Conservation (phyloP, 2,113 vertebrate genomes). For the Edolisoma coerulescens region DNA sequence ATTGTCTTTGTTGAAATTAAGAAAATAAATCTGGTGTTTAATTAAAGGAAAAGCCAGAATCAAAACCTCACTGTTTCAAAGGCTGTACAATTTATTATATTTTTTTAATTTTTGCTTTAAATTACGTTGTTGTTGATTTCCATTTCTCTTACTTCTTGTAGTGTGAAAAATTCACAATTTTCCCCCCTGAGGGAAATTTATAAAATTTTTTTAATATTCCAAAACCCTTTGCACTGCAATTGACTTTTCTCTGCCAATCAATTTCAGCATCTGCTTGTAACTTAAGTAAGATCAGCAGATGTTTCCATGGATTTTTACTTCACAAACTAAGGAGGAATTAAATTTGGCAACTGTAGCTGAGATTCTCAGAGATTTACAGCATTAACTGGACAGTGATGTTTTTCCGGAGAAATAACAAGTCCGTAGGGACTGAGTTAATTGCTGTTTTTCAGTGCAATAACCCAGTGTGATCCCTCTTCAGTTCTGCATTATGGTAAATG, state of each 20-base stretch:
- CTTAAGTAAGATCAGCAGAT: conserved; percentile 1
- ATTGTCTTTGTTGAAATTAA: background rate
- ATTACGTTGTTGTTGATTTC: background rate
- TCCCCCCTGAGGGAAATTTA: background rate
- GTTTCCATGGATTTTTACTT: background rate
- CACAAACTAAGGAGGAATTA: background rate
- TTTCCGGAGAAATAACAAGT: conserved; percentile 6
- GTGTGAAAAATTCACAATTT: background rate
- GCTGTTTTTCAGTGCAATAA: background rate
- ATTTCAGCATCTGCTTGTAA: background rate
- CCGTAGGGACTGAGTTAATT: conserved; percentile 4
- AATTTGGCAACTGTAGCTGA: background rate
- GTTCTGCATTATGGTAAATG: background rate
- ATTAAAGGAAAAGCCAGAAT: background rate
- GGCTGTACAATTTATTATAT: background rate
- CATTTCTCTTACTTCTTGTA: background rate
- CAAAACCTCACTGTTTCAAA: background rate
- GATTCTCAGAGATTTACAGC: background rate
- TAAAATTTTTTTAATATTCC: background rate
- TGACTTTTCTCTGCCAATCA: background rate
- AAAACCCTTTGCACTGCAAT: background rate
- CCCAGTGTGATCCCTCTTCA: background rate
- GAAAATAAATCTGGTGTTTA: background rate
- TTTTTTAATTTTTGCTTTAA: background rate
- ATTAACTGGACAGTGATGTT: background rate